These are phyloP conservation scores for Oryzias curvinotus DNA, from an alignment of 2,113 vertebrate genomes.

Conservation along the genomic window DNA sequence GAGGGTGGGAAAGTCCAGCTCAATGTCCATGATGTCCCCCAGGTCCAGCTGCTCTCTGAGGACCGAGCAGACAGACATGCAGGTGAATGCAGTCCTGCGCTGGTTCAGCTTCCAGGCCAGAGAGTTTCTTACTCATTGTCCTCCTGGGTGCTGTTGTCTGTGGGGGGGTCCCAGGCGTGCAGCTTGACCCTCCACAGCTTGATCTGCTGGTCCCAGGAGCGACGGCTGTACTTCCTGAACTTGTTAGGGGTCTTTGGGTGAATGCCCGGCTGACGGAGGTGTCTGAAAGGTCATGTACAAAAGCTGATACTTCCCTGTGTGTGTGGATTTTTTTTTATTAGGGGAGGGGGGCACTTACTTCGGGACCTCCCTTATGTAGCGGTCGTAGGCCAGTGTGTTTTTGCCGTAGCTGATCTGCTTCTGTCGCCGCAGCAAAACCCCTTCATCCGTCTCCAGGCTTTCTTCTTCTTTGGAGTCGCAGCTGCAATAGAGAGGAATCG, in stretches of 20 bases:
- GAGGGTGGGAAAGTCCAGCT: slow-evolving; percentile 11
- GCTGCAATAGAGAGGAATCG: slow-evolving; percentile 60
- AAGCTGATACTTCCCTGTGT: not conserved
- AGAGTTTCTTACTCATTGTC: slow-evolving; percentile 80
- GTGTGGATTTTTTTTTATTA: not conserved
- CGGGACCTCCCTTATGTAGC: slow-evolving; percentile 90
- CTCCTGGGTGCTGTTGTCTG: slow-evolving; percentile 72
- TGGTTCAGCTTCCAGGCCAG: not conserved
- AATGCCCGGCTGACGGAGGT: slow-evolving; percentile 85
- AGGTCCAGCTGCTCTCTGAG: slow-evolving; percentile 11
- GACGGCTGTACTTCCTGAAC: slow-evolving; percentile 95
- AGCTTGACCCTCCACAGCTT: slow-evolving; percentile 94
- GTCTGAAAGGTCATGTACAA: slow-evolving; percentile 64
- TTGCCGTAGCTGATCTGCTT: slow-evolving; percentile 98
- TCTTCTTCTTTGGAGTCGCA: slow-evolving; percentile 88
- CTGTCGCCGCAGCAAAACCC: slow-evolving; percentile 88
- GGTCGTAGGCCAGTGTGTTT: slow-evolving; percentile 93
- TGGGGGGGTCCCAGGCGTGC: slow-evolving; percentile 93
- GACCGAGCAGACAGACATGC: not conserved
- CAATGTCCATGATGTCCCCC: slow-evolving; percentile 11
- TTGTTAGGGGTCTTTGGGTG: slow-evolving; percentile 97
- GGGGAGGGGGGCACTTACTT: slow-evolving; percentile 74
- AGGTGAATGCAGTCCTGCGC: not conserved
- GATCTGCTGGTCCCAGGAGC: slow-evolving; percentile 98
- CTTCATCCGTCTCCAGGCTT: slow-evolving; percentile 91